phyloP scores from a whole-genome alignment of 2,888 invertebrate genomes.

The Drosophila rubida region DNA sequence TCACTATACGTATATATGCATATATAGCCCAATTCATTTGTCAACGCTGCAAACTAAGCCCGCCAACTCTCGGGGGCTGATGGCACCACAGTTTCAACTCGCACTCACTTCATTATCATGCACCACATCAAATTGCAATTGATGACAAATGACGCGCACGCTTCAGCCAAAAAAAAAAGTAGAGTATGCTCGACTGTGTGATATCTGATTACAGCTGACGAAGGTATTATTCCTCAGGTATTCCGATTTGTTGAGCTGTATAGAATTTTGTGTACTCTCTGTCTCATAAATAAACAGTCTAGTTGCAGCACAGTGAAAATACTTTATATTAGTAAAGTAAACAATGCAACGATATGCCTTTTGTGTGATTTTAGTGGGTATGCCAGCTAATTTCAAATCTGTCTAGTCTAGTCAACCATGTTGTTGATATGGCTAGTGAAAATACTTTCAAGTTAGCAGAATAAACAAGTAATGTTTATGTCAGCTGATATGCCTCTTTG shows the following conservation, averaged over 20 bases:
- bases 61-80: not conserved
- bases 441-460: no score
- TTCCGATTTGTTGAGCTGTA: not conserved
- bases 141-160: conserved; percentile 72
- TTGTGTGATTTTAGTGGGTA: not conserved
- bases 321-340: no score
- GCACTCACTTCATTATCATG: conserved; percentile 23
- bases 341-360: not conserved
- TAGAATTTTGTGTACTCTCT: no score
- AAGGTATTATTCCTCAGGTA: not conserved
- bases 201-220: not conserved
- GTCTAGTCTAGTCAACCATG: no score
- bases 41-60: conserved; percentile 20
- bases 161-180: not conserved
- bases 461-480: no score
- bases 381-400: no score
- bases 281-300: no score
- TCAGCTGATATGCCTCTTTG: no score
- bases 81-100: not conserved
- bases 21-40: conserved; percentile 28
- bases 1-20: not conserved
- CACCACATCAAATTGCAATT: conserved; percentile 67
- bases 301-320: not conserved
- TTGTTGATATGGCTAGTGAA: no score
- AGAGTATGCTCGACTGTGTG: not conserved